A percentile compares a stretch with the other conserved stretches of the same genome.
phyloP scores from a whole-genome alignment of 2,797 vertebrate species.

The Notoglanidium macrostoma region DNA sequence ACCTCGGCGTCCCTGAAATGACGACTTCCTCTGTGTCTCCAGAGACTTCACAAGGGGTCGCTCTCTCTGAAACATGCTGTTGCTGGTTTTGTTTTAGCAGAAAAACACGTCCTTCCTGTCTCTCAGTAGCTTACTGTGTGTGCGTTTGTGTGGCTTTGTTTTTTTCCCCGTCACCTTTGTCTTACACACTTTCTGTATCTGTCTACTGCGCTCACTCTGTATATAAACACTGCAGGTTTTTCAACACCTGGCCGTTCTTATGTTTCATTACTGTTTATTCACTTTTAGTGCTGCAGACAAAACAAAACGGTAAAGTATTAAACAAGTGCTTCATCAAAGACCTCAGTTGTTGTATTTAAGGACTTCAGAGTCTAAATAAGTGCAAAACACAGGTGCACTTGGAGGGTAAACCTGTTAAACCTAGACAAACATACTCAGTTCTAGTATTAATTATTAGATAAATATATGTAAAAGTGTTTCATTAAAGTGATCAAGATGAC shows the following conservation, averaged over 20 bases:
- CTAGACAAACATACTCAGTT: background rate
- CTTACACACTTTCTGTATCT: background rate
- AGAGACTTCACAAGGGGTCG: constrained; percentile 16
- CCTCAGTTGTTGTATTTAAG: background rate
- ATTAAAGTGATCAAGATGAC: background rate
- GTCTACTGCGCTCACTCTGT: background rate
- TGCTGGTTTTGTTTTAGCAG: background rate
- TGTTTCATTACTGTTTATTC: constrained; percentile 2
- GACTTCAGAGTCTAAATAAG: background rate
- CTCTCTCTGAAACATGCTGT: background rate
- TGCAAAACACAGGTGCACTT: background rate
- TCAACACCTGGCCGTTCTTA: background rate
- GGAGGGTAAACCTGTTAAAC: background rate
- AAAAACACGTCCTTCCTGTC: constrained; percentile 11
- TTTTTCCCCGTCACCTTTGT: background rate
- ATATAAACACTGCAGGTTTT: background rate
- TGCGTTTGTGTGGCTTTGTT: background rate
- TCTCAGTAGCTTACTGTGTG: background rate
- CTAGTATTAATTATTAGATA: background rate
- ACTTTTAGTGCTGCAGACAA: background rate
- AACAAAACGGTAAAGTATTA: background rate
- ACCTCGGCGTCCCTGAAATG: constrained; percentile 52
- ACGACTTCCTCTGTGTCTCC: constrained; percentile 30
- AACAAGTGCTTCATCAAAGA: background rate
- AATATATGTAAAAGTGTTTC: background rate